Percentiles rank a stretch among this genome's conserved stretches.
phyloP scores from a whole-genome alignment of 35 echinoderm and acorn worm species.

The Strongylocentrotus purpuratus region DNA sequence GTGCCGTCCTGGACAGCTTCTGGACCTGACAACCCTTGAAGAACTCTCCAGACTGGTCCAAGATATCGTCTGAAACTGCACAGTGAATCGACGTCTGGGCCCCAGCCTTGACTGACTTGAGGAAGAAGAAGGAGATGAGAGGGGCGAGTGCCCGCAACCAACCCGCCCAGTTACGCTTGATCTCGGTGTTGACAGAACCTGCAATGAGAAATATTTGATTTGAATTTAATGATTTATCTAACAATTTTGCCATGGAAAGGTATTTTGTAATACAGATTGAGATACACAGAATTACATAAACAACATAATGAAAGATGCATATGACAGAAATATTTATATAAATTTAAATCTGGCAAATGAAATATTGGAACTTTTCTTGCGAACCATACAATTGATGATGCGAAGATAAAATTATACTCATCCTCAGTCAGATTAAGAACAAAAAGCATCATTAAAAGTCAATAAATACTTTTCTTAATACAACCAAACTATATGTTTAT shows the following conservation, averaged over 20 bases:
- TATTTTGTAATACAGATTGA: not conserved
- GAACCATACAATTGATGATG: not conserved
- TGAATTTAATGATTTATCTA: not conserved
- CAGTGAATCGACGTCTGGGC: slow-evolving; percentile 90
- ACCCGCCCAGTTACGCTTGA: slow-evolving; percentile 89
- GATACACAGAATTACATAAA: no score
- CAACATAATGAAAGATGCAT: no score
- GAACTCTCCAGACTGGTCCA: slow-evolving; percentile 70
- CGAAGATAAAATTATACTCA: not conserved
- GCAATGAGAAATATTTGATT: slow-evolving; percentile 13
- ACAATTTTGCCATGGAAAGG: not conserved
- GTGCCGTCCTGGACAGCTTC: slow-evolving; percentile 61
- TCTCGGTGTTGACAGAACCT: slow-evolving; percentile 90
- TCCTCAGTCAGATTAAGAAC: not conserved
- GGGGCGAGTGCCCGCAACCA: slow-evolving; percentile 72
- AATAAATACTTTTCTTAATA: not conserved
- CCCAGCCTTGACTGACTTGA: slow-evolving; percentile 74
- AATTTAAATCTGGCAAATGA: no score
- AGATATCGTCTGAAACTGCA: slow-evolving; percentile 70
- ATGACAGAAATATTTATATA: no score
- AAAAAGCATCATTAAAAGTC: not conserved
- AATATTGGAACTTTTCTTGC: not conserved
- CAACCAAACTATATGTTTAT: not conserved
- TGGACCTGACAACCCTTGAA: slow-evolving; percentile 85
- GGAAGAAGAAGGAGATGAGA: slow-evolving; percentile 74